Conservation (phyloP, 2,797 vertebrate species). For the Nothura maculosa region DNA sequence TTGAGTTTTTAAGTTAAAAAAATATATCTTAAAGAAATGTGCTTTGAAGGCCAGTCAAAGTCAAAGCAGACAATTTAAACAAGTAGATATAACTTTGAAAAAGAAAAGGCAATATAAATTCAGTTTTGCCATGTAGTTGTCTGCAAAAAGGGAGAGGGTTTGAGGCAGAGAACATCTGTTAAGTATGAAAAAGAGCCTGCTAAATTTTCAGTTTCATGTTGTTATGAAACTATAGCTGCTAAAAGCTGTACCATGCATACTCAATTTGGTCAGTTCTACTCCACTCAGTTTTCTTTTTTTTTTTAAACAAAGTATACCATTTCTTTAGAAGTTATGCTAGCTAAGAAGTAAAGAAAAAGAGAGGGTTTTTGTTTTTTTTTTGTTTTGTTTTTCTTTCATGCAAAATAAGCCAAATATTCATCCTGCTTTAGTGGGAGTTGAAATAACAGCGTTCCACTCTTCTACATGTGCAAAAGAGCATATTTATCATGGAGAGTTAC, state of each 20-base stretch:
- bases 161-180: accelerated
- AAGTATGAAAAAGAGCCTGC: not conserved
- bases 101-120: not conserved
- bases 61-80: accelerated
- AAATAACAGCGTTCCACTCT: not conserved
- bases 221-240: not conserved
- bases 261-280: not conserved
- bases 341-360: not conserved
- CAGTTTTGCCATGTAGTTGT: not conserved
- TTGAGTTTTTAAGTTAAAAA: not conserved
- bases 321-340: not conserved
- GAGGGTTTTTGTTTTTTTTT: too few relatives aligned
- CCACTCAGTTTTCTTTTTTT: not conserved
- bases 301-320: not conserved
- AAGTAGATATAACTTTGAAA: not conserved
- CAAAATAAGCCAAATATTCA: not conserved
- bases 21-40: not conserved
- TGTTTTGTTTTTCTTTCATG: not conserved
- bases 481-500: not conserved
- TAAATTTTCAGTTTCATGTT: not conserved
- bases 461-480: not conserved
- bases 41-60: not conserved
- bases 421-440: not conserved
- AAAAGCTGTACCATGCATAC: not conserved
- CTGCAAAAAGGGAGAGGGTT: not conserved